Evolutionary conservation across 2,113 vertebrate genomes (phyloP).

Genomic region (Oncorhynchus mykiss): DNA sequence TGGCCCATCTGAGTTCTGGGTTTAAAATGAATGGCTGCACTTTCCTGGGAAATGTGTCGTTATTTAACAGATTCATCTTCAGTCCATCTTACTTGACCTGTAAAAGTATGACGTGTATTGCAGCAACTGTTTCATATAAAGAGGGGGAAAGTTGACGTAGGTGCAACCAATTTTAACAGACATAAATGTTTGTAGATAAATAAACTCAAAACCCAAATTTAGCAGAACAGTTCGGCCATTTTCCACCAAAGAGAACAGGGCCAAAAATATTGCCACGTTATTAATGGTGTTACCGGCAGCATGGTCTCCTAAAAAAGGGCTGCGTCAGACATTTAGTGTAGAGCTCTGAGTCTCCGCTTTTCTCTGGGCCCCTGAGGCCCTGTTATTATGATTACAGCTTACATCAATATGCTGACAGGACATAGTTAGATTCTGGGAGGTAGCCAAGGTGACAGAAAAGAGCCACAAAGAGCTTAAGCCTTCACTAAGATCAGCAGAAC

Average conservation of each 20-base stretch:
- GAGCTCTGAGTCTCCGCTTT: slow-evolving; percentile 54
- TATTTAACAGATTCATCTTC: background rate
- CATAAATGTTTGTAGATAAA: no score
- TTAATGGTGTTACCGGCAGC: background rate
- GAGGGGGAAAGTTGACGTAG: background rate
- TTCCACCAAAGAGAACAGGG: no score
- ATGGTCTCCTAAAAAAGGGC: slow-evolving; percentile 11
- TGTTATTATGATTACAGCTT: slow-evolving; percentile 61
- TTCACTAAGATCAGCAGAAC: slow-evolving; percentile 50
- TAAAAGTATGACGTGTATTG: background rate
- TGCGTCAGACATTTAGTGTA: slow-evolving; percentile 37
- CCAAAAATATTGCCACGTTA: slow-evolving; percentile 2
- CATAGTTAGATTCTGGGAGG: slow-evolving; percentile 43
- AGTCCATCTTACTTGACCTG: background rate
- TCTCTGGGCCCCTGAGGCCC: slow-evolving; percentile 48
- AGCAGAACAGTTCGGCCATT: no score
- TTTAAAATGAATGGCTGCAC: background rate
- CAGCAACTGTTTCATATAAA: slow-evolving; percentile 3
- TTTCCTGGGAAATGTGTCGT: background rate
- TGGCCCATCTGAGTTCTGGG: slow-evolving; percentile 11
- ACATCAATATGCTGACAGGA: slow-evolving; percentile 62
- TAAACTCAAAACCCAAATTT: no score
- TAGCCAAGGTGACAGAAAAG: slow-evolving; percentile 42
- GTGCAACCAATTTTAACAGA: no score
- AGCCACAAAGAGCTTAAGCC: slow-evolving; percentile 37